Conservation (phyloP, 2,888 invertebrate species). For the Macrosoma leucophasiata region DNA sequence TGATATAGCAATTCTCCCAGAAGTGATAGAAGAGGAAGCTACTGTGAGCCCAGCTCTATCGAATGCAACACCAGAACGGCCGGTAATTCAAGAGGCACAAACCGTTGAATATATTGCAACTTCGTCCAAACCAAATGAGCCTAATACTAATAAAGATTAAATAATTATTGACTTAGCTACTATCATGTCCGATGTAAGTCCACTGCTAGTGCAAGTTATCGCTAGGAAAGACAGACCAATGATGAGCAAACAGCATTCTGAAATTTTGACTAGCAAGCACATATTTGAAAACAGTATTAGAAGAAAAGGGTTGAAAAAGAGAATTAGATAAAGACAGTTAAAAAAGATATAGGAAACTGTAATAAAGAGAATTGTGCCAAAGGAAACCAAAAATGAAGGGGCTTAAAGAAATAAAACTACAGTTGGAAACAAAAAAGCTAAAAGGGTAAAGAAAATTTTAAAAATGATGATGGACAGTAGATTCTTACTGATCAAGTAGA, state of each 20-base stretch:
- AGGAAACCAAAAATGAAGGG: constrained; percentile 1
- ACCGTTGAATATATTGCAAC: background rate
- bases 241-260: constrained; percentile 1
- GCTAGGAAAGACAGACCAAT: background rate
- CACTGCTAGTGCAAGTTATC: background rate
- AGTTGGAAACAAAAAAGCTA: constrained; percentile 21
- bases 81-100: no score
- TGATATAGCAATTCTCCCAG: background rate
- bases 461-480: constrained; percentile 18
- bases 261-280: constrained; percentile 5
- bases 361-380: constrained; percentile 2
- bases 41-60: background rate
- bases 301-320: constrained; percentile 8
- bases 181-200: background rate
- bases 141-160: background rate
- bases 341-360: background rate
- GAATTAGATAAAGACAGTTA: background rate
- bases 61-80: background rate
- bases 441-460: constrained; percentile 19
- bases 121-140: background rate
- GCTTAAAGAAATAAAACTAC: constrained; percentile 12
- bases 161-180: background rate
- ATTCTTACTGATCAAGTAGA: constrained; percentile 11
- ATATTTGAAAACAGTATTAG: constrained; percentile 9
- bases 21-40: constrained; percentile 2